Base-by-base conservation (phyloP, 2,797 vertebrate genomes). In the Octomys mimax region DNA sequence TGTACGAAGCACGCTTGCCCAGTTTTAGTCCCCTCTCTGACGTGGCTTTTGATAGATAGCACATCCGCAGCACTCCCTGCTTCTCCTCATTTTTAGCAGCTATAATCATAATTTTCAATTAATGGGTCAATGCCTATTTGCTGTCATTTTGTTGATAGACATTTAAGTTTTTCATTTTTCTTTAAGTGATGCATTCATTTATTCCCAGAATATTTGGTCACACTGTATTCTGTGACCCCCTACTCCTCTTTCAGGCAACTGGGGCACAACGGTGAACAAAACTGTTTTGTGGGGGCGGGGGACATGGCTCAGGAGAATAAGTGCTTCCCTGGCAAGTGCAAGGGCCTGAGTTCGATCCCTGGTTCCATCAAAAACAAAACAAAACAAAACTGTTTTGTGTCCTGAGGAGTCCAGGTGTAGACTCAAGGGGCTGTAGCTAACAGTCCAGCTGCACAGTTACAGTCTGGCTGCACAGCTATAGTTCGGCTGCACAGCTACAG, bases 221-320 rank as follows among this genome's bases (percentile, higher is more conserved):
- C 10, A 19, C 12, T 0, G 0, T 54, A 10, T 31, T 13, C 0
- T 49, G 18, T 71, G 39, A n/a, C 18, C 8, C 73, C 24, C 12
- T 8, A 42, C 12, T 82, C 39, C 61, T 81, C 0, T 42, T 83
- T 54, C 42, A 19, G 70, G 46, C 49, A 5, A 2, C 7, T 33
- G 21, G 42, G 64, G 6, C 46, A 31, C 36, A 88, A 26, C 3
- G 64, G 54, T 21, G 54, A 71, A 61, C 10, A 28, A 26, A 33
- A 22, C 28, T 26, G 46, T n/a, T 39, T 39, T 39, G 39, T 39
- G 39, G 39, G 39, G 39, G 39, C 39, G 4, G 39, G 39, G 39
- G 39, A 39, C 39, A 39, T 39, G 39, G 39, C 39, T 39, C 39
- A 39, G 39, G 39, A 39, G 39, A 39, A 39, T 39, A 39, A 39